A percentile compares a stretch with the other conserved stretches of the same genome.
These are phyloP conservation scores for Anguilla anguilla DNA, from an alignment of 2,797 vertebrate genomes.

Conservation along the genomic window DNA sequence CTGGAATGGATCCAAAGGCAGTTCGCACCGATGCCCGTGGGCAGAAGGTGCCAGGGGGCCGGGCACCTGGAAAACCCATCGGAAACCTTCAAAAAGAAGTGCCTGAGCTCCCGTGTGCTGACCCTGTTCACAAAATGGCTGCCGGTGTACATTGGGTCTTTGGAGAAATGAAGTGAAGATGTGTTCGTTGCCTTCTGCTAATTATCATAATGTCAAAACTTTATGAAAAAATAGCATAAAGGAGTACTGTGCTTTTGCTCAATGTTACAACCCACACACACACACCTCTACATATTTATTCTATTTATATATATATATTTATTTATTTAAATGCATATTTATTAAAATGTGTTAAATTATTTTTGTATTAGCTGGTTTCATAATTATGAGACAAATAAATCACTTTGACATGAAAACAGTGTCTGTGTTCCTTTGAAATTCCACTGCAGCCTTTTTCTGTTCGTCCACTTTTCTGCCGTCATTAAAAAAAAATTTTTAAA, in stretches of 20 bases:
- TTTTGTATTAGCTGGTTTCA: background rate
- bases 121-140: background rate
- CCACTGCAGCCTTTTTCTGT: background rate
- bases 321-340: background rate
- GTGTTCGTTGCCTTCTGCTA: background rate
- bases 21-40: background rate
- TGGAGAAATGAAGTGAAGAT: background rate
- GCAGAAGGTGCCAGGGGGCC: background rate
- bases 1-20: background rate
- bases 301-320: constrained; percentile 22
- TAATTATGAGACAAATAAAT: constrained; percentile 8
- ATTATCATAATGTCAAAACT: background rate
- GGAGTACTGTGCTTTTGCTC: background rate
- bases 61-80: background rate
- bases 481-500: no score
- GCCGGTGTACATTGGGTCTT: no score
- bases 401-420: background rate
- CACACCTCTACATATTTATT: background rate
- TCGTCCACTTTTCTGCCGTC: no score
- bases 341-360: background rate
- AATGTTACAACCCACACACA: background rate
- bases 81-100: background rate
- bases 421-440: background rate
- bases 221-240: background rate
- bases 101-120: background rate